These are phyloP conservation scores for Heliconius hermathena DNA, from an alignment of 1,140 invertebrate species.

Conservation along the genomic window DNA sequence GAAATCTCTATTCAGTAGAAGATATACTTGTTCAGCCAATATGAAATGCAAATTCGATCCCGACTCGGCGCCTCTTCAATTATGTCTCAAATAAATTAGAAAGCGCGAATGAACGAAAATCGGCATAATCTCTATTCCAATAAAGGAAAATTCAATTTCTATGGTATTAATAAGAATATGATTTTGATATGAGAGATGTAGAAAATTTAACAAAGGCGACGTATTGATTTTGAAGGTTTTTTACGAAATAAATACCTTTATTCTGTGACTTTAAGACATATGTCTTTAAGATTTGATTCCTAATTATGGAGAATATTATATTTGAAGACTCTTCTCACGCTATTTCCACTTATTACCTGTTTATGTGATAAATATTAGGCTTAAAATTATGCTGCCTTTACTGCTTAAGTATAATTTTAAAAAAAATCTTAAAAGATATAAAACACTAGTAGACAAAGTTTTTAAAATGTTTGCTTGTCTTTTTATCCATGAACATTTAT, in stretches of 20 bases:
- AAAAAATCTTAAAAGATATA: too few relatives aligned
- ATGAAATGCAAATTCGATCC: constrained; percentile 33
- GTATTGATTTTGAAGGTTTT: not conserved
- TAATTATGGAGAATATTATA: too few relatives aligned
- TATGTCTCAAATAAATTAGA: constrained; percentile 40
- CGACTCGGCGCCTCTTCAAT: constrained; percentile 30
- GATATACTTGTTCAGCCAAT: constrained; percentile 15
- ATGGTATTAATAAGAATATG: constrained; percentile 5
- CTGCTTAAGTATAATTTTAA: too few relatives aligned
- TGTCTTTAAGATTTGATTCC: too few relatives aligned
- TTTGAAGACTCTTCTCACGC: too few relatives aligned
- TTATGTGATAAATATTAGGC: too few relatives aligned
- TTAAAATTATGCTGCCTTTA: too few relatives aligned
- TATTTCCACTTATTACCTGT: too few relatives aligned
- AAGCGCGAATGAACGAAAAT: constrained; percentile 18
- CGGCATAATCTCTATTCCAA: not conserved
- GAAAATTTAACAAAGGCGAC: not conserved
- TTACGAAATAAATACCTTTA: not conserved
- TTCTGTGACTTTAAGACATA: too few relatives aligned
- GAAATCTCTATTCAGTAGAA: constrained; percentile 1
- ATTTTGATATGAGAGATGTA: constrained; percentile 6
- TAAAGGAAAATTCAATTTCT: not conserved
- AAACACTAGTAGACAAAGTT: too few relatives aligned
- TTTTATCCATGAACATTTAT: too few relatives aligned
- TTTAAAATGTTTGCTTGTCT: too few relatives aligned